Percentiles rank a stretch among this genome's conserved stretches.
phyloP scores from a whole-genome alignment of 2,888 invertebrate genomes.

The Lysandra coridon region DNA sequence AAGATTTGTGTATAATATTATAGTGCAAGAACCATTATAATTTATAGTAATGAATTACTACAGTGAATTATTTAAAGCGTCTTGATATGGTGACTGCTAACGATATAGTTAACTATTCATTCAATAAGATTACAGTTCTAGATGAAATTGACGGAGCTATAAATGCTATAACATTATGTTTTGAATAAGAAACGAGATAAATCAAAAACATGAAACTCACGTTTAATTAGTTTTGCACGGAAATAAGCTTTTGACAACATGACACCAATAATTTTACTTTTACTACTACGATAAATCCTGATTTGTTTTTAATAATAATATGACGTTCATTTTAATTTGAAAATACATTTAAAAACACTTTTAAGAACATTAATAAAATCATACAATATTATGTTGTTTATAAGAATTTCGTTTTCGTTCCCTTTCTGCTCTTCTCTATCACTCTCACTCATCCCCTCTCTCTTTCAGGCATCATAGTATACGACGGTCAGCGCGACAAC shows the following conservation, averaged over 20 bases:
- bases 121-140: not conserved
- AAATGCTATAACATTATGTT: not conserved
- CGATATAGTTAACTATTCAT: no score
- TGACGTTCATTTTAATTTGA: no score
- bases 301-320: no score
- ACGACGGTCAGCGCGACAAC: slow-evolving; percentile 86
- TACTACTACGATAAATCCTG: not conserved
- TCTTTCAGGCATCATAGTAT: slow-evolving; percentile 74
- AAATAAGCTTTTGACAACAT: not conserved
- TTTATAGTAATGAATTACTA: not conserved
- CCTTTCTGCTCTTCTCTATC: not conserved
- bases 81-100: no score
- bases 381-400: not conserved
- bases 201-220: not conserved
- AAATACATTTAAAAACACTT: no score
- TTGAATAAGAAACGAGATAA: not conserved
- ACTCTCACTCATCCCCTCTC: not conserved
- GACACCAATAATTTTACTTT: not conserved
- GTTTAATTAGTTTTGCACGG: not conserved
- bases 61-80: no score
- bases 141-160: not conserved
- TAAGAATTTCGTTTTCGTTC: not conserved
- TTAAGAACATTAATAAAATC: no score
- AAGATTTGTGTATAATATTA: not conserved
- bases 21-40: not conserved